Percentiles rank a stretch among this genome's conserved stretches.
These are phyloP conservation scores for Allolobophora icterica DNA, from an alignment of 2,888 invertebrate species.

Conservation along the genomic window DNA sequence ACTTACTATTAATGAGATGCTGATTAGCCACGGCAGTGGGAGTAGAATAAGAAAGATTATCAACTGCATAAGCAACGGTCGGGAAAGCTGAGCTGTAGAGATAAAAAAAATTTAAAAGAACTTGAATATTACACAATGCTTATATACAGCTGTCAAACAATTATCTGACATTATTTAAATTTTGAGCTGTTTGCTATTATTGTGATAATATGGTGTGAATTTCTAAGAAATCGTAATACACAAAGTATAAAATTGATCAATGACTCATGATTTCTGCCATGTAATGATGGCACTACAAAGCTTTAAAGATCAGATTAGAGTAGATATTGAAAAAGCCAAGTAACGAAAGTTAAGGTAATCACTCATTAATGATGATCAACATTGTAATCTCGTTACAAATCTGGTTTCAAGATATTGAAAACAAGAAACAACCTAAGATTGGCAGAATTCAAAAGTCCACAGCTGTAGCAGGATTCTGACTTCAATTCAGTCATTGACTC, in stretches of 20 bases:
- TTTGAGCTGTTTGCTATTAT: no score
- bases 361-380: not conserved
- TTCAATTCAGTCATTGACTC: constrained; percentile 3
- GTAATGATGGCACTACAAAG: no score
- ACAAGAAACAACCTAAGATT: not conserved
- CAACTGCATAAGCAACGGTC: not conserved
- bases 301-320: no score
- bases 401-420: not conserved
- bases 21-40: not conserved
- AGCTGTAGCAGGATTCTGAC: not conserved
- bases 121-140: not conserved
- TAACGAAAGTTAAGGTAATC: not conserved
- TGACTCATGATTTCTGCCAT: no score
- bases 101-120: not conserved
- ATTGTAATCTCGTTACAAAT: not conserved
- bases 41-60: constrained; percentile 22
- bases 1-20: constrained; percentile 29
- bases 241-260: not conserved
- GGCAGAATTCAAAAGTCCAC: constrained; percentile 1
- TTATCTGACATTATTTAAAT: not conserved
- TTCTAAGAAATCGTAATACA: not conserved
- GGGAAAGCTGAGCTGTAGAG: not conserved
- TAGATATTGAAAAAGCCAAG: no score
- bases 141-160: not conserved
- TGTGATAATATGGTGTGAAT: not conserved